Conservation (phyloP, 2,888 invertebrate species). For the Coelinius sp. region DNA sequence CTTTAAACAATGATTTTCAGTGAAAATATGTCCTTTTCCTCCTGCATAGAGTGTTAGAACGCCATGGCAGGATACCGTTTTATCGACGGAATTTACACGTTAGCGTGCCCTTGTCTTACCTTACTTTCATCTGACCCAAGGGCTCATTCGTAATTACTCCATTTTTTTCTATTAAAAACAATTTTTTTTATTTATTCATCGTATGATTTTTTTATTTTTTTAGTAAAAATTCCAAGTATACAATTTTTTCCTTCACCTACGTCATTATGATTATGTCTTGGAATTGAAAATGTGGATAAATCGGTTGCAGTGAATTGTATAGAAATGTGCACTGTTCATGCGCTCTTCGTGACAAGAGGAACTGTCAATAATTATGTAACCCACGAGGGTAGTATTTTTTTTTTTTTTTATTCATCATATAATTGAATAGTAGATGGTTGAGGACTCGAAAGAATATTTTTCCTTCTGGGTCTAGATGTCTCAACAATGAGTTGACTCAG, state of each 20-base stretch:
- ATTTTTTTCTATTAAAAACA: background rate
- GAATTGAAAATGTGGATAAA: background rate
- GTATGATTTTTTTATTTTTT: background rate
- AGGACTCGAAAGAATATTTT: too few species aligned
- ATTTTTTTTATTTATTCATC: too few species aligned
- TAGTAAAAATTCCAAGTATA: background rate
- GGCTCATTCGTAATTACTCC: background rate
- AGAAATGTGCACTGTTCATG: slow-evolving; percentile 30
- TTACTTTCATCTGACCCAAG: background rate
- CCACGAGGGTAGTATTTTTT: background rate
- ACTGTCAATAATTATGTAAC: slow-evolving; percentile 50
- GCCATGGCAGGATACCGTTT: slow-evolving; percentile 13
- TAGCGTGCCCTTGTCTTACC: background rate
- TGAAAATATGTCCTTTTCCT: background rate
- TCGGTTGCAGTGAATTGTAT: background rate
- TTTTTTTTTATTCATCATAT: too few species aligned
- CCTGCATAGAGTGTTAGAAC: background rate
- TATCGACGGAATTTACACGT: slow-evolving; percentile 28
- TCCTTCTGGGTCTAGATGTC: too few species aligned
- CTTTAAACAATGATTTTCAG: background rate
- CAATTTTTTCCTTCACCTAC: background rate
- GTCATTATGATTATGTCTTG: background rate
- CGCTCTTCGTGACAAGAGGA: slow-evolving; percentile 44
- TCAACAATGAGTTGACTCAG: too few species aligned
- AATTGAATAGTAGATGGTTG: too few species aligned